Conservation (phyloP, 2,888 invertebrate genomes). For the Mellilla xanthometata region DNA sequence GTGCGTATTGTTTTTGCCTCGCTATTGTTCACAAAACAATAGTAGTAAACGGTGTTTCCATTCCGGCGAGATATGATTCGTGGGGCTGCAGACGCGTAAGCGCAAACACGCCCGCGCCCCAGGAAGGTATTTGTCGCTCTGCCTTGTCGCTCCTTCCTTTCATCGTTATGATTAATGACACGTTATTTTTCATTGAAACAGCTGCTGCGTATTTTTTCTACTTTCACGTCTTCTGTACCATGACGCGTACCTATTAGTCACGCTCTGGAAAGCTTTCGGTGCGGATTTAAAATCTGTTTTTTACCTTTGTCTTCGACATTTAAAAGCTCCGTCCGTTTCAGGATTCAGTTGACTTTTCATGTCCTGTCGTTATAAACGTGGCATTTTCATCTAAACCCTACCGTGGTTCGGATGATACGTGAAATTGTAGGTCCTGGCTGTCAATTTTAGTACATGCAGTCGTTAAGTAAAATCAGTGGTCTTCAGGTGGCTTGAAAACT, state of each 20-base stretch:
- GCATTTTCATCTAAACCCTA: too few relatives aligned
- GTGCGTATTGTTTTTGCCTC: conserved; percentile 45
- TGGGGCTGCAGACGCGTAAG: conserved; percentile 42
- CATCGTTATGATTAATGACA: conserved; percentile 75
- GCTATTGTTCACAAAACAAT: conserved; percentile 51
- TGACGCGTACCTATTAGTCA: conserved; percentile 74
- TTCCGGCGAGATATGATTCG: conserved; percentile 47
- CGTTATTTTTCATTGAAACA: conserved; percentile 78
- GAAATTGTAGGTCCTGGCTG: too few relatives aligned
- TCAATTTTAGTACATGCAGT: too few relatives aligned
- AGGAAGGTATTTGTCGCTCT: conserved; percentile 73
- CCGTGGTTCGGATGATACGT: too few relatives aligned
- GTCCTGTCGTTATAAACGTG: conserved; percentile 34
- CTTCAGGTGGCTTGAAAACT: too few relatives aligned
- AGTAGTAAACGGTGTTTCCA: conserved; percentile 47
- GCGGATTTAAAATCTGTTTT: conserved; percentile 59
- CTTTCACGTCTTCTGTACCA: conserved; percentile 69
- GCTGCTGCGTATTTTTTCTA: conserved; percentile 74
- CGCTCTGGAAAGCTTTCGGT: conserved; percentile 63
- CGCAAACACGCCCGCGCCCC: conserved; percentile 51
- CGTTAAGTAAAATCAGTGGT: too few relatives aligned
- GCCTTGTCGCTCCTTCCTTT: conserved; percentile 69
- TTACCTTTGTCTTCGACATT: conserved; percentile 47
- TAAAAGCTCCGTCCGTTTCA: conserved; percentile 37
- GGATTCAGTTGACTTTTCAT: conserved; percentile 41